Base-by-base conservation (phyloP, 2,888 invertebrate species). In the Monoplex corrugatus region DNA sequence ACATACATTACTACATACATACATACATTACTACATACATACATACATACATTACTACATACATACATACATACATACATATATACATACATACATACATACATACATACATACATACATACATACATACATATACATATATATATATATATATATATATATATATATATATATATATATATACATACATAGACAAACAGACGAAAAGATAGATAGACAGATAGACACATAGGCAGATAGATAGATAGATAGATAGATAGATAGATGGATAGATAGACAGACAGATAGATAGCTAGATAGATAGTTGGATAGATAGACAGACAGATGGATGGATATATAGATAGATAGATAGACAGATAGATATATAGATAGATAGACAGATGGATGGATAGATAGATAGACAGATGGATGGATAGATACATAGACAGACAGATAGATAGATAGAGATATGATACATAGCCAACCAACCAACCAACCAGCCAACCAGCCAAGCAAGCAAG, bases 241-340 rank as follows among this genome's bases (percentile, higher is more conserved):
- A 57, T 57, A 57, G 57, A 57, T 57, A 57, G 57, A 57, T 57
- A 57, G 57, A 57, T 57, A 57, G 57, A 57, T 57, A 57, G 57
- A 57, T 57, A 57, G 57, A 57, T 57, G 28, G 57, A 57, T 57
- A 57, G 57, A 57, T 57, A 57, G 57, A 57, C 28, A 57, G 57
- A 57, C 28, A 57, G 57, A 57, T 57, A 57, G 57, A 57, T 57
- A 10, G 28, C n/a, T n/a, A n/a, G n/a, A n/a, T n/a, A n/a, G n/a
- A n/a, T n/a, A n/a, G n/a, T n/a, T 2, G 28, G 57, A 57, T 10
- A 57, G 57, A 57, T 57, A 57, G 57, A 57, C 10, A 57, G 57
- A 57, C 10, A 57, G 57, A 57, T 10, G 28, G 57, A 19, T 50
- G 50, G 10, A n/a, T n/a, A n/a, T n/a, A n/a, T n/a, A n/a, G n/a